Percentiles rank a stretch among this genome's conserved stretches.
Conservation (phyloP, 2,888 invertebrate genomes). For the Meiosimyza decipiens region DNA sequence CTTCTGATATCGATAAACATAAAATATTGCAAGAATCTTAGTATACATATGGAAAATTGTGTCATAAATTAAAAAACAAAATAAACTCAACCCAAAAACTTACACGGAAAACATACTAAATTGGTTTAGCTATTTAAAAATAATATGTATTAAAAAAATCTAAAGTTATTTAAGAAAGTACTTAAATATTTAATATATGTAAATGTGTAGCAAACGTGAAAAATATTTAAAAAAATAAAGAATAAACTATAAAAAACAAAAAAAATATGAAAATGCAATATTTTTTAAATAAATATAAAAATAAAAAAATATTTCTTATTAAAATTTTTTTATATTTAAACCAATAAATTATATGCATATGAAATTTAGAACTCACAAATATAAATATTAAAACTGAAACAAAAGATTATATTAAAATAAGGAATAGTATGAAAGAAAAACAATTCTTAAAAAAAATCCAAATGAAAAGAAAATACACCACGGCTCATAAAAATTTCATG, state of each 20-base stretch:
- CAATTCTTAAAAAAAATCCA: neutral
- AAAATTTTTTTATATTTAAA: constrained; percentile 14
- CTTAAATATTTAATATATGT: neutral
- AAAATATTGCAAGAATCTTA: too few relatives aligned
- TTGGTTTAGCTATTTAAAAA: neutral
- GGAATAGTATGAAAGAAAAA: constrained; percentile 8
- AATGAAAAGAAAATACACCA: constrained; percentile 24
- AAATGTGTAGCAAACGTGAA: constrained; percentile 24
- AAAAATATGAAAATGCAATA: constrained; percentile 19
- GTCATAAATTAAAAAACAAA: neutral
- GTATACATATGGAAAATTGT: too few relatives aligned
- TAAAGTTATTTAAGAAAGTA: constrained; percentile 7
- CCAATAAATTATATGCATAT: constrained; percentile 4
- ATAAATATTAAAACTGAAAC: neutral
- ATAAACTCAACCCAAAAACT: neutral
- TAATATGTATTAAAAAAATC: neutral
- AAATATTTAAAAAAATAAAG: neutral
- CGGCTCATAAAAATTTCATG: constrained; percentile 21
- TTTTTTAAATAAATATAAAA: constrained; percentile 19
- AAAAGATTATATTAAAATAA: neutral
- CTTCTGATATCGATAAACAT: too few relatives aligned
- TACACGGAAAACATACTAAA: neutral
- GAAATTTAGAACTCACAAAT: neutral
- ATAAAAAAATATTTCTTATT: neutral
- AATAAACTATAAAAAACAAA: neutral